Evolutionary conservation across 2,888 invertebrate species (phyloP).

Genomic region (Ornithoptera priamus): DNA sequence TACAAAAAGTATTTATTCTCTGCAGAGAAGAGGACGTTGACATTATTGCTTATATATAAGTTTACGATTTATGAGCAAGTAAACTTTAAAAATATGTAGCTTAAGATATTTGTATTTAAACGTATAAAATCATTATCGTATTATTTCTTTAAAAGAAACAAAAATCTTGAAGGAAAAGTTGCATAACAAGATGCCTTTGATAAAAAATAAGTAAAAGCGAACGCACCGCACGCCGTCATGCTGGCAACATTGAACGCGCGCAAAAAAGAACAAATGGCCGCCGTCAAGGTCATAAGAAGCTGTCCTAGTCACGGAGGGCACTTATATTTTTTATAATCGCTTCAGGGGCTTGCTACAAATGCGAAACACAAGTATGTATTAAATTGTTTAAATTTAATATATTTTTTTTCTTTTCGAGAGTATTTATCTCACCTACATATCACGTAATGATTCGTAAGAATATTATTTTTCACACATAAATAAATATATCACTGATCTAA

Average conservation of each 20-base stretch:
- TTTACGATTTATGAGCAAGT: too few species aligned
- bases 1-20: too few species aligned
- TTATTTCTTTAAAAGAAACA: background rate
- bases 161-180: constrained; percentile 49
- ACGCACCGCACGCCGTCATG: constrained; percentile 64
- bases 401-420: background rate
- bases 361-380: constrained; percentile 45
- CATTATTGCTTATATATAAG: too few species aligned
- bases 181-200: constrained; percentile 64
- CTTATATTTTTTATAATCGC: constrained; percentile 69
- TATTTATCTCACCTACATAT: background rate
- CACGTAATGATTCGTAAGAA: background rate
- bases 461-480: background rate
- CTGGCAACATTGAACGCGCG: constrained; percentile 76
- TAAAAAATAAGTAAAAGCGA: constrained; percentile 60
- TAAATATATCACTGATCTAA: background rate
- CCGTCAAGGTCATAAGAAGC: constrained; percentile 75
- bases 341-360: constrained; percentile 49
- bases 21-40: too few species aligned
- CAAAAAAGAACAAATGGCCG: constrained; percentile 76
- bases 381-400: constrained; percentile 36
- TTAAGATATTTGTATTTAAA: background rate
- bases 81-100: too few species aligned
- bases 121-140: background rate
- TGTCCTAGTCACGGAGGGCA: constrained; percentile 77